phyloP scores from a whole-genome alignment of 2,888 invertebrate genomes.

The Zele albiditarsus region DNA sequence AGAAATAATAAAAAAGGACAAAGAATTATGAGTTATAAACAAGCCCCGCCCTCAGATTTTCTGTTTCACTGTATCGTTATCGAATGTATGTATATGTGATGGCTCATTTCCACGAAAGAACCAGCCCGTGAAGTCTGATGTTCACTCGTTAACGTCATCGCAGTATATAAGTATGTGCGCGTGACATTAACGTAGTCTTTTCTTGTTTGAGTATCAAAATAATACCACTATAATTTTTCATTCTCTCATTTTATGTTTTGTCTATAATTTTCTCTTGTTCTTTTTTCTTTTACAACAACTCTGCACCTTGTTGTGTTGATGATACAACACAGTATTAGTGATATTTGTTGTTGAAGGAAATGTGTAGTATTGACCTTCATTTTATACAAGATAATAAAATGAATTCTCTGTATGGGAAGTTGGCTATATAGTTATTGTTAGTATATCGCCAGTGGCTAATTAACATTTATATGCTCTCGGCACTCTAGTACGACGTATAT shows the following conservation, averaged over 20 bases:
- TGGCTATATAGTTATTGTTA: neutral
- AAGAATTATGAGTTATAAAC: neutral
- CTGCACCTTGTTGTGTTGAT: neutral
- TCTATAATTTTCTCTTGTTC: neutral
- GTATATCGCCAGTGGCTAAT: neutral
- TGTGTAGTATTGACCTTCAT: constrained; percentile 2
- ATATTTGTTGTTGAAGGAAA: neutral
- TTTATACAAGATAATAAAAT: constrained; percentile 9
- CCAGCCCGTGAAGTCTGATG: constrained; percentile 37
- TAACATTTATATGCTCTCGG: constrained; percentile 4
- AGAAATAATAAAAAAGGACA: neutral
- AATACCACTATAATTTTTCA: constrained; percentile 15
- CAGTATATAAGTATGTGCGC: neutral
- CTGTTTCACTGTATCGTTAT: constrained; percentile 10
- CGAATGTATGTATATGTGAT: neutral
- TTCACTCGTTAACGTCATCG: constrained; percentile 14
- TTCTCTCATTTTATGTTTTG: neutral
- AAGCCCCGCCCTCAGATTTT: constrained; percentile 11
- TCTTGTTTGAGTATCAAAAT: constrained; percentile 12
- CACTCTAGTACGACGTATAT: neutral
- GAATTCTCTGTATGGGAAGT: neutral
- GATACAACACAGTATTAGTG: too few relatives aligned
- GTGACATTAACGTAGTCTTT: constrained; percentile 13
- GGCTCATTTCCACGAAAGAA: constrained; percentile 18
- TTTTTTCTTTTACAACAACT: neutral